A percentile compares a stretch with the other conserved stretches of the same genome.
These are phyloP conservation scores for Lepeophtheirus salmonis DNA, from an alignment of 1,140 invertebrate species.

Conservation along the genomic window DNA sequence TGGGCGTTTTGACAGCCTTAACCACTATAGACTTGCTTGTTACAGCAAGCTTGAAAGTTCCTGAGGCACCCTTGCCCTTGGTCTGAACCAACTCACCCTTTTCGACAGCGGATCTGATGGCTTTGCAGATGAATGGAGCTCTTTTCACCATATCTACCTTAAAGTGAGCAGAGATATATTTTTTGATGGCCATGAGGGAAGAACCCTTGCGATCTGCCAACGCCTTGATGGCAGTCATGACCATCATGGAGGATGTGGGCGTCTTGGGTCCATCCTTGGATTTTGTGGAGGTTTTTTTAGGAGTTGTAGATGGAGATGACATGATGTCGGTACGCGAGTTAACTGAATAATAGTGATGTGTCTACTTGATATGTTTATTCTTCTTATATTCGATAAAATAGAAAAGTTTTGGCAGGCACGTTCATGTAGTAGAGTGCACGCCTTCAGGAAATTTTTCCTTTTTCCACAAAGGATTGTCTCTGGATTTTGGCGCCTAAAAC, in stretches of 20 bases:
- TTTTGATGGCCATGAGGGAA: constrained; percentile 41
- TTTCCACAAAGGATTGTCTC: too few relatives aligned
- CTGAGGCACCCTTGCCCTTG: constrained; percentile 40
- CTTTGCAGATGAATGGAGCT: constrained; percentile 36
- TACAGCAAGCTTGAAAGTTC: constrained; percentile 35
- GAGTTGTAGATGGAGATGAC: constrained; percentile 1
- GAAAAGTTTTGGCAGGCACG: too few relatives aligned
- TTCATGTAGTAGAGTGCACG: too few relatives aligned
- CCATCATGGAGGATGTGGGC: constrained; percentile 27
- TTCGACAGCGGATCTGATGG: constrained; percentile 27
- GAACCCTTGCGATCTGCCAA: constrained; percentile 40
- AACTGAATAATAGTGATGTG: too few relatives aligned
- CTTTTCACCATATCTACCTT: constrained; percentile 37
- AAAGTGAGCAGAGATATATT: constrained; percentile 38
- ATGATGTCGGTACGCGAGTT: too few relatives aligned
- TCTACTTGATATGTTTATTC: too few relatives aligned
- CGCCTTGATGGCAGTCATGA: constrained; percentile 36
- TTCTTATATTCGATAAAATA: too few relatives aligned
- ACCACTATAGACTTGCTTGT: constrained; percentile 19
- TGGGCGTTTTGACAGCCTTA: constrained; percentile 23
- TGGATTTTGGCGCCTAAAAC: too few relatives aligned
- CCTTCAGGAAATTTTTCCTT: too few relatives aligned
- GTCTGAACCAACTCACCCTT: constrained; percentile 36
- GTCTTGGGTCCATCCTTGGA: constrained; percentile 23
- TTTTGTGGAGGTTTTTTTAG: constrained; percentile 20